These are phyloP conservation scores for Meles meles DNA, from an alignment of 2,113 vertebrate species.

Conservation along the genomic window DNA sequence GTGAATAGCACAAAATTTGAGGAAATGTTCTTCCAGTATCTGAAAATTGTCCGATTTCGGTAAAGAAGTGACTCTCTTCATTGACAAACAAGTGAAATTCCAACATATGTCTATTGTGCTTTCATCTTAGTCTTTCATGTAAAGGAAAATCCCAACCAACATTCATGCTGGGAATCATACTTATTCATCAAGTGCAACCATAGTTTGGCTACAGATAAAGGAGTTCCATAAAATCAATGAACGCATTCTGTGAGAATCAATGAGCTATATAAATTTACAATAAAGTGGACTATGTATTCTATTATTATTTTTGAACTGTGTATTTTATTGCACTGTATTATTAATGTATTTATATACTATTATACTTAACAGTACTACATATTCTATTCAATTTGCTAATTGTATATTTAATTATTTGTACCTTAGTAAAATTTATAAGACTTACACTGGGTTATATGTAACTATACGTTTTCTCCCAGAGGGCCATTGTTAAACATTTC, in stretches of 20 bases:
- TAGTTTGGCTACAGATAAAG: neutral
- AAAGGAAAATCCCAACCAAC: neutral
- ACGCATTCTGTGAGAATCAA: neutral
- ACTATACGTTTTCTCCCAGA: neutral
- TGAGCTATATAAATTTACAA: neutral
- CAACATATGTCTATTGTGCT: neutral
- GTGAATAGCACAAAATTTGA: neutral
- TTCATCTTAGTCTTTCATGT: neutral
- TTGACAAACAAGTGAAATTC: neutral
- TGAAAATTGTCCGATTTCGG: neutral
- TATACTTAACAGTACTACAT: neutral
- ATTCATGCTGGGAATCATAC: neutral
- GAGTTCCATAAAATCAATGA: neutral
- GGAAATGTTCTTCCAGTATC: neutral
- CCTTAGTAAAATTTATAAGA: neutral
- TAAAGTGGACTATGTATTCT: neutral
- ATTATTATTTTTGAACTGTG: neutral
- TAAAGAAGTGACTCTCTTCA: neutral
- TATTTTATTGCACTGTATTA: neutral
- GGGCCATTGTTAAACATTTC: neutral
- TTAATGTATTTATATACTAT: neutral
- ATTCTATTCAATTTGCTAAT: neutral
- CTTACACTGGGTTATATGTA: neutral
- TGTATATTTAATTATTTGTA: neutral
- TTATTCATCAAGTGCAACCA: neutral